phyloP scores from a whole-genome alignment of 2,888 invertebrate genomes.

The Phalera bucephala region DNA sequence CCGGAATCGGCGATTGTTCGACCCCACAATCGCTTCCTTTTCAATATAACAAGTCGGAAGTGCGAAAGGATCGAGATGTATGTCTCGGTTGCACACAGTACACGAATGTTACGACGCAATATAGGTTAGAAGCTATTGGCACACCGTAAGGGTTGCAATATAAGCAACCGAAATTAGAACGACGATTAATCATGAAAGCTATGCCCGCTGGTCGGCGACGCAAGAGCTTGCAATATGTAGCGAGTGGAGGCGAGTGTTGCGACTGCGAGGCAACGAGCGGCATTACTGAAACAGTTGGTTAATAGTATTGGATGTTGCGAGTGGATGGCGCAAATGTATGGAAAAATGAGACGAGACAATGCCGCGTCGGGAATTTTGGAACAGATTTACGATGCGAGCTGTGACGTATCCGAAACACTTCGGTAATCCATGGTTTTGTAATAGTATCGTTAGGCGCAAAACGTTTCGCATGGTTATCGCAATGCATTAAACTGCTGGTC shows the following conservation, averaged over 20 bases:
- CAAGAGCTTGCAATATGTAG: constrained; percentile 79
- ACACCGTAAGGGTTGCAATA: constrained; percentile 39
- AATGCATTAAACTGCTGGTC: constrained; percentile 56
- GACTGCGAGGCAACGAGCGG: constrained; percentile 52
- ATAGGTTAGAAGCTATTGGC: constrained; percentile 24
- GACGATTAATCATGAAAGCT: constrained; percentile 67
- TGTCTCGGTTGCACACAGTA: constrained; percentile 16
- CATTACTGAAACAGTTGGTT: constrained; percentile 70
- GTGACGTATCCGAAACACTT: constrained; percentile 43
- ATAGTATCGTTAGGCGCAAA: constrained; percentile 51
- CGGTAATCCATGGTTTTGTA: constrained; percentile 65
- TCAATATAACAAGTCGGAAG: constrained; percentile 70
- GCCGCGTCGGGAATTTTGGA: constrained; percentile 26
- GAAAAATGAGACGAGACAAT: constrained; percentile 59
- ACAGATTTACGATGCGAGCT: constrained; percentile 56
- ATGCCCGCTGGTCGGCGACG: constrained; percentile 54
- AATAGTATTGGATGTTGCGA: constrained; percentile 65
- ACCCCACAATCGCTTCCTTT: constrained; percentile 71
- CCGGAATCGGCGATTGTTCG: constrained; percentile 75
- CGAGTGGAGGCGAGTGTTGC: constrained; percentile 64
- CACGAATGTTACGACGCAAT: constrained; percentile 1
- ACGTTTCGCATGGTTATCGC: constrained; percentile 53
- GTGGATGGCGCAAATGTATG: constrained; percentile 60
- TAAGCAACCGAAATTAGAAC: constrained; percentile 48
- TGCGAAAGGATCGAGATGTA: constrained; percentile 56